Evolutionary conservation across 1,140 invertebrate species (phyloP), one percentile per base, ranked within the genome.

Genomic region (Babylonia areolata): DNA sequence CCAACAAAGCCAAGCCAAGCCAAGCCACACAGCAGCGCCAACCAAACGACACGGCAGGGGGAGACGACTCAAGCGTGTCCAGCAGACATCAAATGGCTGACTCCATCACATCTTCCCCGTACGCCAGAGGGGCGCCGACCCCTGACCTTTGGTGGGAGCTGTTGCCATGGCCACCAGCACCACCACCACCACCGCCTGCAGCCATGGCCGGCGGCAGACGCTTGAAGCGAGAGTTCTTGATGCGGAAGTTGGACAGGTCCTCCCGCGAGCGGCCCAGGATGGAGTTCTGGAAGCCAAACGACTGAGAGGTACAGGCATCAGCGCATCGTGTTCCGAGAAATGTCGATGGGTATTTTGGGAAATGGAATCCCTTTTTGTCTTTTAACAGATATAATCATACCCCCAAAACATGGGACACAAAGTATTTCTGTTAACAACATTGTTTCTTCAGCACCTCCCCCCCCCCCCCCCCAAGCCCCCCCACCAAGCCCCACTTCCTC

Each of bases 221-320:
- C 20, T 28, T 28, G 42, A 81, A 51, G 42, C 79, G 42, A 3
- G 79, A 81, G 42, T 81, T 46, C 46, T 81, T 81, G 40, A 81
- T 81, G 79, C 42, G 79, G 42, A 81, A 81, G 40, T 54, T 46
- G 42, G 79, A 51, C 6, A 81, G 54, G 79, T 81, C 79, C 23
- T 81, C 79, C 2, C 79, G 42, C 12, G 79, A 81, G 33, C 23
- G 11, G 15, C 79, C 79, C 33, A 81, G 6, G 5, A 81, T 81
- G 12, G 42, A 42, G 79, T 81, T 46, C 79, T 81, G 79, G 42
- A 81, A 81, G 9, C 31, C 79, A 81, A 81, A 73, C 9, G 71
- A 73, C 71, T 73, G 12, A 9, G 33, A 73, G 15, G 35, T 73
- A 9, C 71, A 73, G 71, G 5, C 31, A 5, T 73, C 33, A 73